These are phyloP conservation scores for Quadriops clusia DNA, from an alignment of 2,888 invertebrate species.

Conservation along the genomic window DNA sequence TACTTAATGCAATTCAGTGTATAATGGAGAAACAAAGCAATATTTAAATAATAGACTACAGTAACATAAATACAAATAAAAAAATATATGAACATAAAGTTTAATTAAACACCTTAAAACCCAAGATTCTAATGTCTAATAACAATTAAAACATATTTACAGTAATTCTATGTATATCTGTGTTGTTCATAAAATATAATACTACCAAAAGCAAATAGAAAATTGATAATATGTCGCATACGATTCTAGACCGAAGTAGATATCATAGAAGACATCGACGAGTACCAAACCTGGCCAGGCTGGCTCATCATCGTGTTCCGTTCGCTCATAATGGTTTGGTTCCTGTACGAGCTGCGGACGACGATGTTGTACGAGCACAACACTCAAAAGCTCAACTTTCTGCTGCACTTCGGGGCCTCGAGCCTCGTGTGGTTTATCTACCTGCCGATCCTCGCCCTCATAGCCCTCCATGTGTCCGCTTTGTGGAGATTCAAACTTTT, in stretches of 20 bases:
- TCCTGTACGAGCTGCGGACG: constrained; percentile 60
- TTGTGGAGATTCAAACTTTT: constrained; percentile 93
- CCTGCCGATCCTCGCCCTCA: constrained; percentile 84
- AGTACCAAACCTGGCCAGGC: constrained; percentile 96
- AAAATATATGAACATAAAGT: too few species aligned
- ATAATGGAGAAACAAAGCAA: too few species aligned
- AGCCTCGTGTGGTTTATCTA: constrained; percentile 98
- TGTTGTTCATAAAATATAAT: not conserved
- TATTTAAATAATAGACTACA: too few species aligned
- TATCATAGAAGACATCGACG: constrained; percentile 90
- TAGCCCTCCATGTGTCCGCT: constrained; percentile 85
- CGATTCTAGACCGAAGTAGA: constrained; percentile 83
- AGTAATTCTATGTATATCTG: not conserved
- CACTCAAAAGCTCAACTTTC: constrained; percentile 77
- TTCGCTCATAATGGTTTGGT: constrained; percentile 81
- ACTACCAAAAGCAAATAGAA: not conserved
- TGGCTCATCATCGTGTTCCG: constrained; percentile 84
- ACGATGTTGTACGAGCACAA: constrained; percentile 74
- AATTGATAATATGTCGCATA: constrained; percentile 10
- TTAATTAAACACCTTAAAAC: too few species aligned
- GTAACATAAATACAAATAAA: too few species aligned
- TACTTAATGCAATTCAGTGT: too few species aligned
- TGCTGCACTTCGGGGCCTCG: constrained; percentile 93
- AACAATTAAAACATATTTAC: constrained; percentile 1
- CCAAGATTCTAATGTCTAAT: too few species aligned